A percentile compares a stretch with the other conserved stretches of the same genome.
phyloP scores from a whole-genome alignment of 2,888 invertebrate genomes.

The Drosophila nr. perissopoda region DNA sequence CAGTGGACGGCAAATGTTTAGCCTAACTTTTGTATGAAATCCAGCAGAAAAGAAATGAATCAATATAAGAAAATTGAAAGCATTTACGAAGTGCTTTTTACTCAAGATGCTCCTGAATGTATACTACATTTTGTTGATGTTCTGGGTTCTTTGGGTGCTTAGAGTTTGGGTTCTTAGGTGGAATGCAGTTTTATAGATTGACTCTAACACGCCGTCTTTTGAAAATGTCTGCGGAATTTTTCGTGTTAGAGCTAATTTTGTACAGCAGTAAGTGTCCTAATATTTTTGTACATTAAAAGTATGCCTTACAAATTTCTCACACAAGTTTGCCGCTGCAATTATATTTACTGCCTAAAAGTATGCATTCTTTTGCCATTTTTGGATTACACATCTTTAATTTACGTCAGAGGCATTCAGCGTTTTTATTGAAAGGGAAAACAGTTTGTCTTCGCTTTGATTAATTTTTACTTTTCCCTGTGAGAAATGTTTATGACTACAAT shows the following conservation, averaged over 20 bases:
- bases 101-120: neutral
- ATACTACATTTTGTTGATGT: neutral
- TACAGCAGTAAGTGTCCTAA: neutral
- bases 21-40: neutral
- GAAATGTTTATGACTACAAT: neutral
- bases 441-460: neutral
- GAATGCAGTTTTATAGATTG: neutral
- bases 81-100: neutral
- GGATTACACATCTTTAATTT: neutral
- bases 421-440: neutral
- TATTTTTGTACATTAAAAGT: neutral
- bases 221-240: neutral
- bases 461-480: neutral
- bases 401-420: neutral
- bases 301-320: neutral
- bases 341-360: neutral
- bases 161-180: neutral
- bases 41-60: accelerated
- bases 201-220: neutral
- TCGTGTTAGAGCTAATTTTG: too few relatives aligned
- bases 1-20: too few relatives aligned
- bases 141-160: too few relatives aligned
- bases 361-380: neutral
- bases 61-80: neutral
- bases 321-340: neutral